A percentile compares a stretch with the other conserved stretches of the same genome.
Conservation (phyloP, 2,113 vertebrate species). For the Datnioides undecimradiatus region DNA sequence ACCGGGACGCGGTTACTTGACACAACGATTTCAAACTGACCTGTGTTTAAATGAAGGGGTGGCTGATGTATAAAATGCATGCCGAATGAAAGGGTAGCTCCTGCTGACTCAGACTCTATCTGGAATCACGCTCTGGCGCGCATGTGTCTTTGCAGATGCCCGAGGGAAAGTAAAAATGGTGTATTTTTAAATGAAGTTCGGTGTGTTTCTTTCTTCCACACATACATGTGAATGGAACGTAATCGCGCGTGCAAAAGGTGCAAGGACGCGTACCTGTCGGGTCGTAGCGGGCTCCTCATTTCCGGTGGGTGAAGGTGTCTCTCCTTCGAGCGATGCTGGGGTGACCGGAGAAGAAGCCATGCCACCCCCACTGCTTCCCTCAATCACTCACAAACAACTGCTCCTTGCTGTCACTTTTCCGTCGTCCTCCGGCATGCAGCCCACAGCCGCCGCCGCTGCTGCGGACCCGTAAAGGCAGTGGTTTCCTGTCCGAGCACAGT, state of each 20-base stretch:
- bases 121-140: too few species aligned
- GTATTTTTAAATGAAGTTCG: slow-evolving; percentile 5
- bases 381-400: slow-evolving; percentile 12
- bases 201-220: background rate
- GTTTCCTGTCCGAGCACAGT: slow-evolving; percentile 52
- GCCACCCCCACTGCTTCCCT: background rate
- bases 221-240: too few species aligned
- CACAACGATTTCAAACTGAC: too few species aligned
- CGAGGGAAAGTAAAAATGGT: background rate
- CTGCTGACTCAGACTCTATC: slow-evolving; percentile 9
- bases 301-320: slow-evolving; percentile 68
- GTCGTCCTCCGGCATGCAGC: slow-evolving; percentile 33
- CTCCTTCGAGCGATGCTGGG: slow-evolving; percentile 66
- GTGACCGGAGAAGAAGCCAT: slow-evolving; percentile 71
- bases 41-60: rapidly evolving
- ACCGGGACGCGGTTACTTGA: too few species aligned
- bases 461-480: background rate
- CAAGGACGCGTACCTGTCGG: slow-evolving; percentile 53
- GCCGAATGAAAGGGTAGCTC: background rate
- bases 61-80: rapidly evolving
- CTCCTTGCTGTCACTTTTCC: slow-evolving; percentile 29
- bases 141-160: background rate
- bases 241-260: background rate
- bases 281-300: slow-evolving; percentile 46
- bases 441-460: background rate